These are phyloP conservation scores for Mus pahari DNA, from an alignment of 2,113 vertebrate species.

Conservation along the genomic window DNA sequence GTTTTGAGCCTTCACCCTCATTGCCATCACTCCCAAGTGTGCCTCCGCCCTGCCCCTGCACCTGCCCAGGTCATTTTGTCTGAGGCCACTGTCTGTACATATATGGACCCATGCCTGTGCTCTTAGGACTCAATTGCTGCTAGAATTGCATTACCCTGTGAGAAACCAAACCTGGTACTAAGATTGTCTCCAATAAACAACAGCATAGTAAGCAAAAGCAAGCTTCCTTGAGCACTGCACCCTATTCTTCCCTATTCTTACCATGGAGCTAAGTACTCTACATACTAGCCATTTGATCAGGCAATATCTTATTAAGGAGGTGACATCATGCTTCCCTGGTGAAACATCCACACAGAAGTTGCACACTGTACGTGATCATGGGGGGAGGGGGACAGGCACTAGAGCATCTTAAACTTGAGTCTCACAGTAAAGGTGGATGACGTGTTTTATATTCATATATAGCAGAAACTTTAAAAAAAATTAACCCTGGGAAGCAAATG, in stretches of 20 bases:
- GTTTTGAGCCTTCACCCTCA: neutral
- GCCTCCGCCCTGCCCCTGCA: neutral
- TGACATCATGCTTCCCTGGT: neutral
- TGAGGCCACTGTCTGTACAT: neutral
- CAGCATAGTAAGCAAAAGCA: neutral
- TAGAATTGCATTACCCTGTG: slow-evolving; percentile 16
- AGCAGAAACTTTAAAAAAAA: neutral
- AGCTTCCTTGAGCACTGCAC: slow-evolving; percentile 24
- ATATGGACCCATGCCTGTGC: neutral
- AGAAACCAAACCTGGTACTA: slow-evolving; percentile 26
- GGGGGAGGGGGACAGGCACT: too few species aligned
- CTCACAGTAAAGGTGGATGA: neutral
- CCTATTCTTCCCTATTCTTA: neutral
- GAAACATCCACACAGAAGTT: neutral
- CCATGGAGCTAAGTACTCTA: neutral
- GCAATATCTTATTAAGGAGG: neutral
- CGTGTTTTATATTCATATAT: neutral
- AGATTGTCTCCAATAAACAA: neutral
- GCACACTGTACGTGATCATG: neutral
- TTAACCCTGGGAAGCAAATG: slow-evolving; percentile 26
- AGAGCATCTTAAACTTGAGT: neutral
- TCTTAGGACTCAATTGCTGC: neutral
- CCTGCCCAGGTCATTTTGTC: neutral
- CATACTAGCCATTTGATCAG: neutral
- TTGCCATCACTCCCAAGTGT: neutral